These are phyloP conservation scores for Scelioninae gen. 2 DNA, from an alignment of 2,888 invertebrate species.

Conservation along the genomic window DNA sequence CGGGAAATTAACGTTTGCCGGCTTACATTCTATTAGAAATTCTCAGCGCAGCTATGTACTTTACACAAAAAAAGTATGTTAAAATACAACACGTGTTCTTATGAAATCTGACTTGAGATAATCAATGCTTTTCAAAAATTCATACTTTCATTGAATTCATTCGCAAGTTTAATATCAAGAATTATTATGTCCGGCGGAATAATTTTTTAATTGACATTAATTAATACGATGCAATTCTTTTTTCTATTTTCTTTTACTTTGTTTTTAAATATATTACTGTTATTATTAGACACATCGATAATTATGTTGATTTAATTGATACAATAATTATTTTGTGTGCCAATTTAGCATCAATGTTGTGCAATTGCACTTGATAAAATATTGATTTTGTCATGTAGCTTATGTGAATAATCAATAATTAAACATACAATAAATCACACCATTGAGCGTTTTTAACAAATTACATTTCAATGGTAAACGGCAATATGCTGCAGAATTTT, in stretches of 20 bases:
- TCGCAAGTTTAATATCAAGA: background rate
- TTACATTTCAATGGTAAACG: no score
- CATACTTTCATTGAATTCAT: conserved; percentile 25
- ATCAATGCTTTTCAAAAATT: conserved; percentile 22
- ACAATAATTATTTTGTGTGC: background rate
- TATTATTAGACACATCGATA: no score
- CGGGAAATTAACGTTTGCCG: conserved; percentile 47
- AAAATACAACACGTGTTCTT: conserved; percentile 47
- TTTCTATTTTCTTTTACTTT: background rate
- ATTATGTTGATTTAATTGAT: background rate
- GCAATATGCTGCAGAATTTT: no score
- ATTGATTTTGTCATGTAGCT: background rate
- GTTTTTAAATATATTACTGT: background rate
- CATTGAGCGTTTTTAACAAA: conserved; percentile 2
- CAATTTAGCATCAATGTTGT: background rate
- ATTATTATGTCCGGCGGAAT: background rate
- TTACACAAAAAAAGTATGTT: conserved; percentile 38
- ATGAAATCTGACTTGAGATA: conserved; percentile 30
- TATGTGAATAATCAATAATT: conserved; percentile 1
- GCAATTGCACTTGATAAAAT: background rate
- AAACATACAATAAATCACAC: background rate
- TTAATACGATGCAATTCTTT: background rate
- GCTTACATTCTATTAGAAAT: conserved; percentile 53
- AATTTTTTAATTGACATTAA: background rate
- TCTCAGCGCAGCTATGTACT: conserved; percentile 32